Evolutionary conservation across 2,797 vertebrate genomes (phyloP).

Genomic region (Saxicola maurus): DNA sequence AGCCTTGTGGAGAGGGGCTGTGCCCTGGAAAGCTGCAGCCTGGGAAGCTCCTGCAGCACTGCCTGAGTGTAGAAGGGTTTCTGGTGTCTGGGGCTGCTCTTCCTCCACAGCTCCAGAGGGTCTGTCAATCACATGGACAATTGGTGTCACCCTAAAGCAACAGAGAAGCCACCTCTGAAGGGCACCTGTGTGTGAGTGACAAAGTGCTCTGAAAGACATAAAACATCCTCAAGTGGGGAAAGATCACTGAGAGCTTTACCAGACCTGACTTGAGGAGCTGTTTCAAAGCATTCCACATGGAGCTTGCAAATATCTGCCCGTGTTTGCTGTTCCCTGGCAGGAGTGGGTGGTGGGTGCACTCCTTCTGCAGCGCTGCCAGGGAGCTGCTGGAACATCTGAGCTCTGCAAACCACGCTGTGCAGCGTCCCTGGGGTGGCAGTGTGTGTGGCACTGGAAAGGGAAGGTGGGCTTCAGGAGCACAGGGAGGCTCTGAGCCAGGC

Average conservation of each 20-base stretch:
- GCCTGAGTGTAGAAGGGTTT: not conserved
- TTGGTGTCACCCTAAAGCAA: not conserved
- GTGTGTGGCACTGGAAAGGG: not conserved
- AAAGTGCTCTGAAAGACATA: not conserved
- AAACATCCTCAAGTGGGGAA: not conserved
- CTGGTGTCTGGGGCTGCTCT: not conserved
- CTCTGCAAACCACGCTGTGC: not conserved
- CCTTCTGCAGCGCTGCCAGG: not conserved
- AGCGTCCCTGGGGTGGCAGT: not conserved
- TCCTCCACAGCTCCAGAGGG: not conserved
- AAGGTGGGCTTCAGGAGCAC: not conserved
- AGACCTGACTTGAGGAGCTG: not conserved
- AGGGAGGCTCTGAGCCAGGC: not conserved
- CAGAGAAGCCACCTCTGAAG: not conserved
- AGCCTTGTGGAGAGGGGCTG: not conserved
- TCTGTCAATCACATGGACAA: not conserved
- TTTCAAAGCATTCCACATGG: not conserved
- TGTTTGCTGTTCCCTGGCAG: not conserved
- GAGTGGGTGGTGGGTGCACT: not conserved
- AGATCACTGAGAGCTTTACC: not conserved
- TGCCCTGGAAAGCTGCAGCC: not conserved
- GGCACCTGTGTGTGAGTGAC: not conserved
- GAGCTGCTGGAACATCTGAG: constrained; percentile 5
- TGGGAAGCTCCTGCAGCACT: not conserved
- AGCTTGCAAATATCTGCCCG: not conserved